phyloP scores from a whole-genome alignment of 2,113 vertebrate genomes.

The Naja naja region DNA sequence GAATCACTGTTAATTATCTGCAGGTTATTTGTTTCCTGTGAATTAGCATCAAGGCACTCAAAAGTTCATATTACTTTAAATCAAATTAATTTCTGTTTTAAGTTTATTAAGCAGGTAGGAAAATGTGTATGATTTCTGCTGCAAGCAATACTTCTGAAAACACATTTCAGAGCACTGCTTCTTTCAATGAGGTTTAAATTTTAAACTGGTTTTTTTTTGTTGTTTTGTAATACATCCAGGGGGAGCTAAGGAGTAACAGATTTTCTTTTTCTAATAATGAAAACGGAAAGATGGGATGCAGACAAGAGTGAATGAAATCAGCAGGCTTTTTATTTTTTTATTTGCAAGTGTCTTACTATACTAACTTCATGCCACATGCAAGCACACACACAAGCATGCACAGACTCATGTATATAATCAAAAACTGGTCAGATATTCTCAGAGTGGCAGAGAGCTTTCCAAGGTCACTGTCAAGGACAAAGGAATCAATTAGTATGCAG shows the following conservation, averaged over 20 bases:
- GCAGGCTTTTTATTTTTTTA: constrained; percentile 47
- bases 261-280: constrained; percentile 54
- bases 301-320: constrained; percentile 50
- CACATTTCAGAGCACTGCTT: constrained; percentile 20
- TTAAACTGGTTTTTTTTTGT: constrained; percentile 52
- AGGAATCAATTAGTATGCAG: constrained; percentile 93
- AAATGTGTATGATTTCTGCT: constrained; percentile 15
- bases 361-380: background rate
- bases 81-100: constrained; percentile 32
- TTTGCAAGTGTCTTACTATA: constrained; percentile 5
- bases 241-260: constrained; percentile 75
- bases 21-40: background rate
- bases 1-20: constrained; percentile 6
- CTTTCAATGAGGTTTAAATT: constrained; percentile 39
- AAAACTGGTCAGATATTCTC: constrained; percentile 64
- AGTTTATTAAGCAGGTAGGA: background rate
- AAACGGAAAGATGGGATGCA: constrained; percentile 50
- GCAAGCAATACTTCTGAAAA: constrained; percentile 58
- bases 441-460: constrained; percentile 68
- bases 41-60: background rate
- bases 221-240: constrained; percentile 57
- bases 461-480: constrained; percentile 89
- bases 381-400: background rate
- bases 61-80: constrained; percentile 22
- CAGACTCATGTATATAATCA: constrained; percentile 64